Evolutionary conservation across 2,888 invertebrate species (phyloP).

Genomic region (Chymomyza amoena): DNA sequence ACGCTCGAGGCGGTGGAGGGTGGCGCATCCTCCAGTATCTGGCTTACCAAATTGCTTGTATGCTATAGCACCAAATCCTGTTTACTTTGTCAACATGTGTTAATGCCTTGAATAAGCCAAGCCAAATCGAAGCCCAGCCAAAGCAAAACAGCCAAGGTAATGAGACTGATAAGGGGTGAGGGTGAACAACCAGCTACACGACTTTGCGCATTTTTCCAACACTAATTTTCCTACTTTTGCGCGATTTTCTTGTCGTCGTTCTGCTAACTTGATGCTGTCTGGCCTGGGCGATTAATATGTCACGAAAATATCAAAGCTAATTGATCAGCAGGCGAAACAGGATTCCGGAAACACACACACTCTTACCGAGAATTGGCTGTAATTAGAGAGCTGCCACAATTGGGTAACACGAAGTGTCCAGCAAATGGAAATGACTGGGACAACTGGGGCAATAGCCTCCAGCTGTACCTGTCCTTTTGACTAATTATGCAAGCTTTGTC

Average conservation of each 20-base stretch:
- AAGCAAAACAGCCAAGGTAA: conserved; percentile 31
- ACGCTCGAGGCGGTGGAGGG: conserved; percentile 3
- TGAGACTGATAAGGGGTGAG: neutral
- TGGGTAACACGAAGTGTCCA: neutral
- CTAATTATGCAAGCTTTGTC: conserved; percentile 36
- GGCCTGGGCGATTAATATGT: conserved; percentile 61
- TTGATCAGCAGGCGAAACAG: conserved; percentile 52
- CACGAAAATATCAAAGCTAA: conserved; percentile 68
- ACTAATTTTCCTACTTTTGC: conserved; percentile 42
- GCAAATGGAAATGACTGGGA: neutral
- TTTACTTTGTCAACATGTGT: conserved; percentile 77
- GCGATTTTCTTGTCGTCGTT: conserved; percentile 50
- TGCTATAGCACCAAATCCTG: conserved; percentile 56
- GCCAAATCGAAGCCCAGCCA: conserved; percentile 55
- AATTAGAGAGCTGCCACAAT: conserved; percentile 27
- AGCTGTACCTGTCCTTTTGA: conserved; percentile 12
- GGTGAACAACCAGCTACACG: neutral
- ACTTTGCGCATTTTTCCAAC: conserved; percentile 8
- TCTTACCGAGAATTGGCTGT: conserved; percentile 29
- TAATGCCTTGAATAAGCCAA: conserved; percentile 66
- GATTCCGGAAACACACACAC: neutral
- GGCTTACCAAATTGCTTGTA: conserved; percentile 61
- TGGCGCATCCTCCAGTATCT: conserved; percentile 11
- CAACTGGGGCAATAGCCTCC: neutral
- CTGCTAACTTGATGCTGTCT: neutral